These are phyloP conservation scores for Heloderma charlesbogerti DNA, from an alignment of 2,113 vertebrate genomes.

Conservation along the genomic window DNA sequence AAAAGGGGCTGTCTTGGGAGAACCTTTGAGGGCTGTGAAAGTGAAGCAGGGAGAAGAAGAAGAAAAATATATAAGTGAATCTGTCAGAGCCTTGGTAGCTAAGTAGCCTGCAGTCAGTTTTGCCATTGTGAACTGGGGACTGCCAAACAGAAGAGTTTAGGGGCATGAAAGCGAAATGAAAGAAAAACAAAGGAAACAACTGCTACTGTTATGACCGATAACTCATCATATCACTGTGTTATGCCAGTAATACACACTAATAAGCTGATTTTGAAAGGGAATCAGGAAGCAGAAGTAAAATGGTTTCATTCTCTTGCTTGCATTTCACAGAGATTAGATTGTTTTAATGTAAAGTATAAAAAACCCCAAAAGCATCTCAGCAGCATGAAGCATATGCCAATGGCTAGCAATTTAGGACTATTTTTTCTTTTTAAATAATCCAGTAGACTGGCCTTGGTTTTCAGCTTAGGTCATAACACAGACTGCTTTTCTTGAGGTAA, in stretches of 20 bases:
- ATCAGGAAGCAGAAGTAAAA: conserved; percentile 15
- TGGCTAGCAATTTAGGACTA: conserved; percentile 69
- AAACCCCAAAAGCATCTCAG: conserved; percentile 43
- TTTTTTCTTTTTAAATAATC: conserved; percentile 59
- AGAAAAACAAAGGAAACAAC: conserved; percentile 17
- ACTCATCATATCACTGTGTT: conserved; percentile 36
- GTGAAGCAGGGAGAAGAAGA: background rate
- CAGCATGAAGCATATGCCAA: conserved; percentile 52
- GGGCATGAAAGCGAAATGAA: conserved; percentile 51
- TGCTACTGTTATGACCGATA: background rate
- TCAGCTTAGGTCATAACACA: conserved; percentile 53
- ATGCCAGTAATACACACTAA: conserved; percentile 40
- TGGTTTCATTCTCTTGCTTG: conserved; percentile 39
- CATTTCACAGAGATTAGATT: conserved; percentile 52
- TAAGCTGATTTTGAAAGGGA: conserved; percentile 46
- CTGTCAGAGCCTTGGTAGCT: conserved; percentile 24
- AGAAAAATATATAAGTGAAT: conserved; percentile 1
- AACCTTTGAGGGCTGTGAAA: conserved; percentile 49
- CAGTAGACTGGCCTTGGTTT: conserved; percentile 60
- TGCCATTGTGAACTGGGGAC: background rate
- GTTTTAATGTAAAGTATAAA: conserved; percentile 2
- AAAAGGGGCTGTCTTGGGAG: conserved; percentile 21
- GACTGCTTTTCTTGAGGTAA: conserved; percentile 57
- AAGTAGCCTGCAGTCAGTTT: conserved; percentile 34
- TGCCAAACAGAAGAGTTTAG: conserved; percentile 22